These are phyloP conservation scores for Tenthredo mesomela DNA, from an alignment of 2,888 invertebrate genomes.

Conservation along the genomic window DNA sequence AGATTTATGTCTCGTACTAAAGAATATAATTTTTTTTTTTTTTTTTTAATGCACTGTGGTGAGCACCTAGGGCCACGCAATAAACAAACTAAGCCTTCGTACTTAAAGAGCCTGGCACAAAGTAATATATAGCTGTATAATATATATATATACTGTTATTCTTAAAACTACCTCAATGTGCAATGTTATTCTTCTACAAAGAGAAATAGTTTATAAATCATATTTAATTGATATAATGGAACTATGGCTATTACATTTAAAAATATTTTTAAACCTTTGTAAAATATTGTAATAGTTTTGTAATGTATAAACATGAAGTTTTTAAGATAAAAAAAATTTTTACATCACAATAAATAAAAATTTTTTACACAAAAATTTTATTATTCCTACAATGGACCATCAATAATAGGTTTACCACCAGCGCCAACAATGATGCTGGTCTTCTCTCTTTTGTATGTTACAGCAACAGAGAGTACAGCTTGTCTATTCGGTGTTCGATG, in stretches of 20 bases:
- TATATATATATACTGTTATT: background rate
- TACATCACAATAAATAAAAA: conserved; percentile 22
- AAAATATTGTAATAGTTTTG: background rate
- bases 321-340: background rate
- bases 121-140: background rate
- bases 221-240: background rate
- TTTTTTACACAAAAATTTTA: background rate
- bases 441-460: background rate
- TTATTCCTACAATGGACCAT: background rate
- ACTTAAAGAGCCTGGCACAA: conserved; percentile 8
- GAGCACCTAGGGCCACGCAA: background rate
- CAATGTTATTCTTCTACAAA: background rate
- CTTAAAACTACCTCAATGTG: conserved; percentile 7
- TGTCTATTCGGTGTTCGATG: no score
- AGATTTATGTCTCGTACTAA: background rate
- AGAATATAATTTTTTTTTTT: conserved; percentile 23
- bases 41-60: conserved; percentile 13
- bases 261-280: background rate
- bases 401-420: background rate
- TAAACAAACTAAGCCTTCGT: background rate
- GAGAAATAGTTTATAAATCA: background rate
- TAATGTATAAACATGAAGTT: background rate
- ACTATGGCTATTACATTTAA: background rate
- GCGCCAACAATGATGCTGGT: background rate
- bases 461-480: background rate